Conservation (phyloP, 2,113 vertebrate genomes). For the Pleuronectes platessa region DNA sequence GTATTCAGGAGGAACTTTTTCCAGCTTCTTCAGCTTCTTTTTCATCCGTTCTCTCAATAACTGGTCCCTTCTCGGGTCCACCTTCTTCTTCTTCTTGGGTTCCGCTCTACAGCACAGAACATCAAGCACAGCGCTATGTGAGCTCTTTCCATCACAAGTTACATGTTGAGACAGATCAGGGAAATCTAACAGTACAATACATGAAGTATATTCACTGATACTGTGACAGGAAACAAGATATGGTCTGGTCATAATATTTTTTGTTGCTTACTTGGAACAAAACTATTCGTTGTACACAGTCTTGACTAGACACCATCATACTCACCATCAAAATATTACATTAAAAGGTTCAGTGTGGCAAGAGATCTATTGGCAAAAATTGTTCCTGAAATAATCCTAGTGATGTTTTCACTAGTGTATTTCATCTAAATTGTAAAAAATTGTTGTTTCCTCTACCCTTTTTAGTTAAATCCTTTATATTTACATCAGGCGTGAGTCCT, state of each 20-base stretch:
- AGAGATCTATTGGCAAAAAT: not conserved
- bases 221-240: not conserved
- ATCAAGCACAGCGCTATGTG: slow-evolving; percentile 17
- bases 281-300: too few species aligned
- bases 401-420: too few species aligned
- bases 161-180: not conserved
- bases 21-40: slow-evolving; percentile 90
- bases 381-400: too few species aligned
- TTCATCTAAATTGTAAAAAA: too few species aligned
- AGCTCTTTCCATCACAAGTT: not conserved
- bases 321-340: too few species aligned
- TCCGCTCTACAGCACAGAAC: slow-evolving; percentile 84
- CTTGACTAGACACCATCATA: not conserved
- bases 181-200: not conserved
- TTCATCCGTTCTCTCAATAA: slow-evolving; percentile 88
- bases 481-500: too few species aligned
- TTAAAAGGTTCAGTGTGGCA: too few species aligned
- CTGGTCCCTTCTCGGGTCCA: slow-evolving; percentile 88
- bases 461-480: too few species aligned
- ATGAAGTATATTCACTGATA: not conserved
- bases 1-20: slow-evolving; percentile 89
- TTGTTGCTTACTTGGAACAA: not conserved
- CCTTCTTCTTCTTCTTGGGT: slow-evolving; percentile 93
- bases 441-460: too few species aligned
- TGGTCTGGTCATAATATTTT: too few species aligned